Evolutionary conservation across 2,113 vertebrate species (phyloP), one percentile per base, ranked within the genome.

Genomic region (Pedionomus torquatus): DNA sequence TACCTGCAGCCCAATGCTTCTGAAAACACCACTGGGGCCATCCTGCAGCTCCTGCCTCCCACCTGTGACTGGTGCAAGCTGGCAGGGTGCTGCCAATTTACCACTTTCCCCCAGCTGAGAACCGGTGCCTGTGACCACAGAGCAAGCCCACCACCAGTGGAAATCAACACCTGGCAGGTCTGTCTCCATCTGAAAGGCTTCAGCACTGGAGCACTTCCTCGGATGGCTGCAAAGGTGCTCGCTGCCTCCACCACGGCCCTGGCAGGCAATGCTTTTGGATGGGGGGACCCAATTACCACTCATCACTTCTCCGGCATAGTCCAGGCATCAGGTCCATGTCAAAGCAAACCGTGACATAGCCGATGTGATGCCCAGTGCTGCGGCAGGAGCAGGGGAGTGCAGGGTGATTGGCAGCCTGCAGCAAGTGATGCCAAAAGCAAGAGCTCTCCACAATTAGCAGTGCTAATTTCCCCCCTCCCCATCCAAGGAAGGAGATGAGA

Each of bases 401-500:
- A 4, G 55, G 72, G 57, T 64, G 90, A 92, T 68, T 81, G 96
- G 92, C 95, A 94, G 82, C 49, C 66, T 1, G 60, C 5, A 13
- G 49, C 30, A 10, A 60, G 88, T 3, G 1, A 20, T 31, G 77
- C 55, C 1, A 18, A 60, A 60, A 64, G 75, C 71, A 30, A 2
- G 1, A 88, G 65, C 43, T 12, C 28, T 11, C 48, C 0, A 4
- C 76, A 90, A 89, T 92, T 81, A 96, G 79, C 2, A 0, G 11
- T 7, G 58, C 44, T 0, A 1, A 0, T 28, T 41, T 41, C 13
- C 54, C 37, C 44, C 35, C 48, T 70, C 37, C 31, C 68, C 1
- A 0, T 2, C 12, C 0, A 0, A 33, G 46, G 30, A 43, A n/a
- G 11, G 52, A 51, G 49, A 39, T 43, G 43, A 51, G 44, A 41